Evolutionary conservation across 2,888 invertebrate genomes (phyloP), one percentile per base, ranked within the genome.

Genomic region (Hydraecia micacea): DNA sequence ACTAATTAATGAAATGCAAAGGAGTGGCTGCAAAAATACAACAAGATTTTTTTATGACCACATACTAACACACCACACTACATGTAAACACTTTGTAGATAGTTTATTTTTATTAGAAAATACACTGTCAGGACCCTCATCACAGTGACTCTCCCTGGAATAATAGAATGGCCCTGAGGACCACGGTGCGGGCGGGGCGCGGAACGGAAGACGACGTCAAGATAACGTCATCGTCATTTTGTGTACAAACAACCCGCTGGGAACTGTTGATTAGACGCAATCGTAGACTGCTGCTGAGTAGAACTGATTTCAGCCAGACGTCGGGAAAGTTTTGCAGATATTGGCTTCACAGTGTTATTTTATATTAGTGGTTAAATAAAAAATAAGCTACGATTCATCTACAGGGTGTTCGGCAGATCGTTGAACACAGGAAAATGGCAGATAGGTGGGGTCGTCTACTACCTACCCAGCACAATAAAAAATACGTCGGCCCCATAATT

Each of bases 141-240:
- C 65, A 78, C n/a, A 70, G 42, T n/a, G 32, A 13, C 36, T 74
- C 52, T 75, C 39, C 63, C n/a, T 71, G 15, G 42, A 46, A 63
- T 68, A 74, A 72, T 18, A 76, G 28, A 6, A 58, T 13, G 58
- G 55, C 39, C 32, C 49, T 42, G 18, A 79, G 65, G 74, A 72
- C 63, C 60, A 55, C 58, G 66, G 8, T 4, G 36, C 36, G 32
- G 32, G n/a, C n/a, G n/a, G 3, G 36, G 36, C 36, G 68, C 46
- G 65, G 39, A 63, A 75, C 83, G 83, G 86, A 84, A 82, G 69
- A 80, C 70, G 63, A 21, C 69, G 84, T 84, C 87, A 83, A 85
- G 86, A 88, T 88, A 87, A 88, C 60, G 85, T 87, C 84, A 75
- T n/a, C 60, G 85, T 87, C 84, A 75, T n/a, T 65, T 42, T 65